phyloP scores from a whole-genome alignment of 2,888 invertebrate species.

The Mellilla xanthometata region DNA sequence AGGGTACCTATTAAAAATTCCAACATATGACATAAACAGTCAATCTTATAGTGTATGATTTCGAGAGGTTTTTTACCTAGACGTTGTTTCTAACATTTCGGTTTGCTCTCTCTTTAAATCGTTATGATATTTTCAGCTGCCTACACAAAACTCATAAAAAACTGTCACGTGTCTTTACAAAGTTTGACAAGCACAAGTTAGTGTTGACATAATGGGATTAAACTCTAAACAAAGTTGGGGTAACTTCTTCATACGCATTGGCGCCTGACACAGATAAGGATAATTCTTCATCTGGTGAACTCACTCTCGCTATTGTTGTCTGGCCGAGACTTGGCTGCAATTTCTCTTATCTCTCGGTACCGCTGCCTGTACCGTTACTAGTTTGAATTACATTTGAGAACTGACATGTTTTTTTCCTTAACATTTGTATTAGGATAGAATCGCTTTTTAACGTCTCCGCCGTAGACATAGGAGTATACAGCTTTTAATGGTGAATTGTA shows the following conservation, averaged over 20 bases:
- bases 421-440: too few relatives aligned
- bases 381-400: conserved; percentile 8
- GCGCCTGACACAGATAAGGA: conserved; percentile 20
- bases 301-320: conserved; percentile 23
- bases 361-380: conserved; percentile 8
- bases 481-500: too few relatives aligned
- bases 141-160: background rate
- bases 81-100: too few relatives aligned
- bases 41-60: too few relatives aligned
- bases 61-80: too few relatives aligned
- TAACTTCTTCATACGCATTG: conserved; percentile 23
- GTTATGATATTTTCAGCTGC: background rate
- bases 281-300: conserved; percentile 22
- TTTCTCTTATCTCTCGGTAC: conserved; percentile 18
- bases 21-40: too few relatives aligned
- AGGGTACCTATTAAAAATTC: too few relatives aligned
- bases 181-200: conserved; percentile 4
- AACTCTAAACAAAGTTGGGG: conserved; percentile 21
- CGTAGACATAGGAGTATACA: too few relatives aligned
- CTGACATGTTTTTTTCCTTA: background rate
- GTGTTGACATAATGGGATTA: conserved; percentile 9
- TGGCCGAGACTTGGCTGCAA: conserved; percentile 17
- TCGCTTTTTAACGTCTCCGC: too few relatives aligned
- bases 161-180: background rate
- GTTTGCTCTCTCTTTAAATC: too few relatives aligned